Evolutionary conservation across 2,888 invertebrate species (phyloP).

Genomic region (Zygothrica quintamaculata): DNA sequence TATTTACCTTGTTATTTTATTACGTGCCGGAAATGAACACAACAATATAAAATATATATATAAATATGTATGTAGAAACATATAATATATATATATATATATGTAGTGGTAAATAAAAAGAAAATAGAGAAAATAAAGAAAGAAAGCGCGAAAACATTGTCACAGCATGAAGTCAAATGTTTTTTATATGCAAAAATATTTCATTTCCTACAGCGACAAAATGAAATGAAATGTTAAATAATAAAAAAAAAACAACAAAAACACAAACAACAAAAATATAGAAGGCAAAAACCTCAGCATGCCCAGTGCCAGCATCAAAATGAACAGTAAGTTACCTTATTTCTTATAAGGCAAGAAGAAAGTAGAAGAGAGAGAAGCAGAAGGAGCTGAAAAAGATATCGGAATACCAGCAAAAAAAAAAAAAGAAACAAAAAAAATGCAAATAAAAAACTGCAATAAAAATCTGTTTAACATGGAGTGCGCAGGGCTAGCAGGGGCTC

Average conservation of each 20-base stretch:
- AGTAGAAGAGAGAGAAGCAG: constrained; percentile 32
- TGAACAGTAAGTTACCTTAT: constrained; percentile 67
- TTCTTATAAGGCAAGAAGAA: constrained; percentile 39
- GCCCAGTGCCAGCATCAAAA: constrained; percentile 33
- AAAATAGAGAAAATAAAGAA: constrained; percentile 26
- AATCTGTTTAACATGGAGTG: constrained; percentile 78
- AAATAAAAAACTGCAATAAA: constrained; percentile 77
- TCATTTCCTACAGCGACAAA: constrained; percentile 73
- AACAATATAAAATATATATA: constrained; percentile 57
- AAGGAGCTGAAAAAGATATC: constrained; percentile 30
- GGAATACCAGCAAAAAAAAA: constrained; percentile 28
- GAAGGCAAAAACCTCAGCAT: constrained; percentile 8
- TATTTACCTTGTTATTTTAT: constrained; percentile 79
- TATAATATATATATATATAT: constrained; percentile 45
- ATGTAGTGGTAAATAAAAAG: constrained; percentile 21
- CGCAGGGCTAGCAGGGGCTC: no score
- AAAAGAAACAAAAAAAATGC: no score
- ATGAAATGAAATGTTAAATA: constrained; percentile 72
- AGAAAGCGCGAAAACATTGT: constrained; percentile 76
- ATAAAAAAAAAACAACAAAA: constrained; percentile 48
- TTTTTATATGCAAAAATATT: constrained; percentile 80
- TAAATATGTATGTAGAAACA: constrained; percentile 38
- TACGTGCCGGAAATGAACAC: constrained; percentile 75
- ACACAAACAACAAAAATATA: constrained; percentile 12
- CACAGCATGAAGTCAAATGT: constrained; percentile 76